These are phyloP conservation scores for Eubasilissa regina DNA, from an alignment of 1,140 invertebrate species.

Conservation along the genomic window DNA sequence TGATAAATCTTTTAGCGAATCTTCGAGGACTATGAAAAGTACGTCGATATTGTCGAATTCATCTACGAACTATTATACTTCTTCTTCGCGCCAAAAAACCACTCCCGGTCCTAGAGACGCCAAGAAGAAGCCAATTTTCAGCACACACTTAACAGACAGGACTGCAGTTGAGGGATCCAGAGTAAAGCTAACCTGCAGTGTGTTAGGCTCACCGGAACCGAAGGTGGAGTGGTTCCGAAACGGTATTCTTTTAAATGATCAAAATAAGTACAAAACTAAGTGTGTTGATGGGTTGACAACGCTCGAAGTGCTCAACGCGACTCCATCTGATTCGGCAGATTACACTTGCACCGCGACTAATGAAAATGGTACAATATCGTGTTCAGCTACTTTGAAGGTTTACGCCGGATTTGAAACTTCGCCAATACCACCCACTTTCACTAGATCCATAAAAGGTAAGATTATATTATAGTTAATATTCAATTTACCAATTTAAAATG, in stretches of 20 bases:
- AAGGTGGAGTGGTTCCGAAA: conserved; percentile 89
- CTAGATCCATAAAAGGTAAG: conserved; percentile 80
- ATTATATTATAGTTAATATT: too few relatives aligned
- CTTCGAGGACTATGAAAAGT: conserved; percentile 51
- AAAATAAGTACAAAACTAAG: conserved; percentile 74
- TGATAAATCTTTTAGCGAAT: conserved; percentile 43
- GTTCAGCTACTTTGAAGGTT: conserved; percentile 81
- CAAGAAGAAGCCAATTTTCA: conserved; percentile 84
- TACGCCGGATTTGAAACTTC: conserved; percentile 79
- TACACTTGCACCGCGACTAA: conserved; percentile 85
- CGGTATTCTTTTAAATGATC: conserved; percentile 73
- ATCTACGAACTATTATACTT: conserved; percentile 27
- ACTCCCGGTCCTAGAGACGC: conserved; percentile 65
- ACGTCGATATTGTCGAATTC: conserved; percentile 42
- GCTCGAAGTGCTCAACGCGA: conserved; percentile 81
- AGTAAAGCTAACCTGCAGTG: conserved; percentile 87
- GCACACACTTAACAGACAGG: conserved; percentile 84
- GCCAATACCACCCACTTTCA: conserved; percentile 81
- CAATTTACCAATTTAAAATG: too few relatives aligned
- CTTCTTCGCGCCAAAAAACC: conserved; percentile 63
- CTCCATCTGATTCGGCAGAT: conserved; percentile 79
- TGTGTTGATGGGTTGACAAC: conserved; percentile 80
- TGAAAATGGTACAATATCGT: conserved; percentile 79
- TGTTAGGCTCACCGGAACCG: conserved; percentile 87
- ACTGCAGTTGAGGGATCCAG: conserved; percentile 81